These are phyloP conservation scores for Danionella dracula DNA, from an alignment of 2,797 vertebrate genomes.

Conservation along the genomic window DNA sequence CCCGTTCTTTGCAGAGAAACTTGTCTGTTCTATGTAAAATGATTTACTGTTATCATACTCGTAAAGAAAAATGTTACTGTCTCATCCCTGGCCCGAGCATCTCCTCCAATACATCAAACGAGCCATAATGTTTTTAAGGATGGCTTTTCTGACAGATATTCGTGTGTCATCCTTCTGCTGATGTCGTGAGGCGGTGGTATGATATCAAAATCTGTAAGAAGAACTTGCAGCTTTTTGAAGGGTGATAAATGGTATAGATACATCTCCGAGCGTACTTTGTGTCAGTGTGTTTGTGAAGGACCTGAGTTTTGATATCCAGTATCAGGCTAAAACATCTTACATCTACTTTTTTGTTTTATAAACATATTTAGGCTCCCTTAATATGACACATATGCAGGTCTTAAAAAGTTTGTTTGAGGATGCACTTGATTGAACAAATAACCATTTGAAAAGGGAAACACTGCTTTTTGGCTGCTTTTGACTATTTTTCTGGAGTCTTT, in stretches of 20 bases:
- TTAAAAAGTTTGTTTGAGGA: not conserved
- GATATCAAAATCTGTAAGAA: slow-evolving; percentile 11
- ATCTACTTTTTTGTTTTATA: not conserved
- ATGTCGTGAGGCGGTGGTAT: not conserved
- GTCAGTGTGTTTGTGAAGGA: not conserved
- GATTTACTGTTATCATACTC: slow-evolving; percentile 3
- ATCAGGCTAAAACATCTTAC: not conserved
- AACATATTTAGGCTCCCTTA: not conserved
- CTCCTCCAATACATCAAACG: slow-evolving; percentile 20
- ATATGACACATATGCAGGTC: not conserved
- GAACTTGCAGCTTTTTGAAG: slow-evolving; percentile 11
- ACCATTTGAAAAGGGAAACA: too few relatives aligned
- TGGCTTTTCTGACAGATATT: slow-evolving; percentile 3
- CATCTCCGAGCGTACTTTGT: not conserved
- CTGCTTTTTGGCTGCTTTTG: too few relatives aligned
- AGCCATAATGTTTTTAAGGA: slow-evolving; percentile 10
- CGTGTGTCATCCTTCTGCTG: slow-evolving; percentile 15
- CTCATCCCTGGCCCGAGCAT: not conserved
- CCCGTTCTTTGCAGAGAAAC: not conserved
- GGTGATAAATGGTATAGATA: slow-evolving; percentile 14
- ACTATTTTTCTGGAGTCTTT: too few relatives aligned
- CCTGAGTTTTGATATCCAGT: not conserved
- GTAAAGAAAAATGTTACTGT: slow-evolving; percentile 16
- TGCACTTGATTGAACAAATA: too few relatives aligned
- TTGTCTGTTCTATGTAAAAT: not conserved